Base-by-base conservation (phyloP, 1,140 invertebrate genomes). In the Drosophila ercepeae region DNA sequence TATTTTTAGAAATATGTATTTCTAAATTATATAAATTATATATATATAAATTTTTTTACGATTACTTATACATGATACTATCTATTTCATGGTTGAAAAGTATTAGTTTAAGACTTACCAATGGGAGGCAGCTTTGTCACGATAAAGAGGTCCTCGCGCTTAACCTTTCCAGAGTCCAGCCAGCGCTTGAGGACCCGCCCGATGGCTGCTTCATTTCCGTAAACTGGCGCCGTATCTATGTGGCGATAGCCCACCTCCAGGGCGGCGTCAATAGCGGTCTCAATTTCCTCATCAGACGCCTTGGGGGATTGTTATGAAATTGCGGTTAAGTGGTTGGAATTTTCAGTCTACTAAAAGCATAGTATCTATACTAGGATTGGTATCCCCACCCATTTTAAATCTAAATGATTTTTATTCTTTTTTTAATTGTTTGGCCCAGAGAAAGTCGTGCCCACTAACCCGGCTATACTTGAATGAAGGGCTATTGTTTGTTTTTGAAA, bases 211-310 rank as follows among this genome's bases (percentile, higher is more conserved):
- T 97, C 97, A 89, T 97, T 98, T 64, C 94, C 93, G 82, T 97
- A 97, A 89, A 95, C 94, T 68, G 95, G 94, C 25, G 96, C 96
- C 11, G 95, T 96, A 86, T 97, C 96, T 54, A 97, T 96, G 71
- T 96, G 96, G 23, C 95, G 77, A 50, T 91, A 91, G 1, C 90
- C 94, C 52, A 93, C 92, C 69, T 94, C 93, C 54, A 94, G 77
- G 2, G 93, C 96, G 51, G 92, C 91, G 44, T 94, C 93, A 0
- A 97, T 92, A 21, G 94, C 95, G 13, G 81, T 78, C 90, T 96
- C 94, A 58, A 96, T 93, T 90, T 96, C 95, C 79, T 95, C 93
- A 51, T 94, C 92, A 53, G 94, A 93, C 41, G 95, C 94, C 95
- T 84, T 19, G 2, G 19, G 11, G 21, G 1, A 11, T 14, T 94